Evolutionary conservation across 2,888 invertebrate genomes (phyloP).

Genomic region (Tuta absoluta): DNA sequence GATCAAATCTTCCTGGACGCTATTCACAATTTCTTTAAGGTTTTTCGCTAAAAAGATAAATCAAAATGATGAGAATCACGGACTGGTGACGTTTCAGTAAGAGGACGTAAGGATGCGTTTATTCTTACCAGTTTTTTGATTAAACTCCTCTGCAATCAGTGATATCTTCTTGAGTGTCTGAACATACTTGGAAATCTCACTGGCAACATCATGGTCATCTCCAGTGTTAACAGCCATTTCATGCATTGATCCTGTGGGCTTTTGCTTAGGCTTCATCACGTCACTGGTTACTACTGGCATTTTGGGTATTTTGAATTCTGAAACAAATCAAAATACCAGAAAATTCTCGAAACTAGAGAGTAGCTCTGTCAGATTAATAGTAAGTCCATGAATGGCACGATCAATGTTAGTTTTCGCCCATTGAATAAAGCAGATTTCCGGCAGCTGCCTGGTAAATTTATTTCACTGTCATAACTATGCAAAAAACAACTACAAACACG

Average conservation of each 20-base stretch:
- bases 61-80: background rate
- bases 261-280: conserved; percentile 52
- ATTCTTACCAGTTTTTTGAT: conserved; percentile 68
- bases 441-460: too few species aligned
- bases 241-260: conserved; percentile 44
- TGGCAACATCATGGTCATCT: conserved; percentile 63
- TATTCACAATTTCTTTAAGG: conserved; percentile 73
- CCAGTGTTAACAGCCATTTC: conserved; percentile 63
- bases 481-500: too few species aligned
- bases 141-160: conserved; percentile 74
- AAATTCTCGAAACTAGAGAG: too few species aligned
- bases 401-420: too few species aligned
- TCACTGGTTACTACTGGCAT: conserved; percentile 70
- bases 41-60: conserved; percentile 58
- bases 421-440: too few species aligned
- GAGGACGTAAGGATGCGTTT: background rate
- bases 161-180: conserved; percentile 68
- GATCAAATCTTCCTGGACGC: conserved; percentile 71
- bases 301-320: conserved; percentile 61
- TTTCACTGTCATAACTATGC: too few species aligned
- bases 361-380: too few species aligned
- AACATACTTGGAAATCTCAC: conserved; percentile 65
- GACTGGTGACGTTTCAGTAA: too few species aligned
- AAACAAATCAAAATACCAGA: background rate
- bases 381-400: too few species aligned